Percentiles rank a stretch among this genome's conserved stretches.
Conservation (phyloP, 2,888 invertebrate genomes). For the Lithophane ornitopus region DNA sequence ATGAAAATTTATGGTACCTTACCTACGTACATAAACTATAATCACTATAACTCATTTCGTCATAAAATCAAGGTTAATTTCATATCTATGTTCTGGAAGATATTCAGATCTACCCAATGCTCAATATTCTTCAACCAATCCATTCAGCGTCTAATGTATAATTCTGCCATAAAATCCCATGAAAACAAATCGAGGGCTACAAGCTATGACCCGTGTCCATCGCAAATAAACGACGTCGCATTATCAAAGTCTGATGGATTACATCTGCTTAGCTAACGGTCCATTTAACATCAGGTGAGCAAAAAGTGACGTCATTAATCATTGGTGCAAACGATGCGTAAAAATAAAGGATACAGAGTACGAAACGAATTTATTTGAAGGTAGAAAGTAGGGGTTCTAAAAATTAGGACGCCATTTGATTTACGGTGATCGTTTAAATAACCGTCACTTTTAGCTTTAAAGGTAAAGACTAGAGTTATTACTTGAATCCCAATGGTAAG, state of each 20-base stretch:
- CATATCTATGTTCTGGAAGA: not conserved
- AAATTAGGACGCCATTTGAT: not conserved
- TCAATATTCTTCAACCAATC: not conserved
- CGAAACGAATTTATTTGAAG: constrained; percentile 28
- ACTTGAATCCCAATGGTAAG: too few relatives aligned
- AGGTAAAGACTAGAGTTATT: too few relatives aligned
- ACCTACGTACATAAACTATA: not conserved
- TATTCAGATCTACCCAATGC: not conserved
- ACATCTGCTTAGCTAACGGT: constrained; percentile 50
- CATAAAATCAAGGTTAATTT: not conserved
- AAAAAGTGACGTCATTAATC: constrained; percentile 54
- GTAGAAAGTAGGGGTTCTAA: not conserved
- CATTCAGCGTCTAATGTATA: not conserved
- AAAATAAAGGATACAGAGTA: constrained; percentile 27
- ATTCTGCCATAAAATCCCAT: constrained; percentile 5
- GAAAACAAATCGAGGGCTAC: constrained; percentile 28
- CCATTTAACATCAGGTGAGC: constrained; percentile 58
- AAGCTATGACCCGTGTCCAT: constrained; percentile 39
- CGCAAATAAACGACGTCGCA: constrained; percentile 42
- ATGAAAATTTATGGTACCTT: not conserved
- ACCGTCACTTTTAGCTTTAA: not conserved
- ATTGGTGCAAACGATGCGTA: constrained; percentile 42
- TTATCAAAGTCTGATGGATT: constrained; percentile 57
- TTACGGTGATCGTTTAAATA: not conserved
- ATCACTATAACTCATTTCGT: not conserved